phyloP scores from a whole-genome alignment of 2,113 vertebrate species.

The Phyllostomus hastatus region DNA sequence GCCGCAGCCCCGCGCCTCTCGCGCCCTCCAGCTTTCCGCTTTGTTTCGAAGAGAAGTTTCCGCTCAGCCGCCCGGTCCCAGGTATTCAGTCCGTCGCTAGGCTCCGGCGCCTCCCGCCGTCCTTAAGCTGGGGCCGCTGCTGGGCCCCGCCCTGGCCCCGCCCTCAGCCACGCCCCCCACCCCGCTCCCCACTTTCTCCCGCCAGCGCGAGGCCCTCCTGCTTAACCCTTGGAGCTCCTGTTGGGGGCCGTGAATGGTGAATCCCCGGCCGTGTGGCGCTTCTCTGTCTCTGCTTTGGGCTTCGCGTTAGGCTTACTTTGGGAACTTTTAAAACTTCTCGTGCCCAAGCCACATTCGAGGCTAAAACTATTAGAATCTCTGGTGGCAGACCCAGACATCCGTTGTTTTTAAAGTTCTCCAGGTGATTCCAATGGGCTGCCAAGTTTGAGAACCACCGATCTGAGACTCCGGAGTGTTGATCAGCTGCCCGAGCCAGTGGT shows the following conservation, averaged over 20 bases:
- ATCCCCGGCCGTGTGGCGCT: not conserved
- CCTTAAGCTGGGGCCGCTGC: not conserved
- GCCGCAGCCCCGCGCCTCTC: not conserved
- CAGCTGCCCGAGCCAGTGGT: not conserved
- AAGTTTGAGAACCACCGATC: not conserved
- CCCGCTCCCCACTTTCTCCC: too few species aligned
- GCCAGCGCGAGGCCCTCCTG: accelerated
- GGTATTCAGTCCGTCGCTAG: too few species aligned
- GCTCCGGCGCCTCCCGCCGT: too few species aligned
- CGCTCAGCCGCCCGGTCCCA: not conserved
- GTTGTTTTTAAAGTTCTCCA: not conserved
- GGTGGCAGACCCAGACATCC: not conserved
- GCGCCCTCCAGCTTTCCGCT: not conserved
- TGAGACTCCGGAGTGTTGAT: not conserved
- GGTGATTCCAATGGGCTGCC: not conserved
- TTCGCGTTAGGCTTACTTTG: not conserved
- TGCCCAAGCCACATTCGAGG: too few species aligned
- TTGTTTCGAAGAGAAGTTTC: not conserved
- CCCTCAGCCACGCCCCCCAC: not conserved
- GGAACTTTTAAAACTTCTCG: not conserved
- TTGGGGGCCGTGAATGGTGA: too few species aligned
- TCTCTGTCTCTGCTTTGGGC: not conserved
- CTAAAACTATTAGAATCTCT: not conserved
- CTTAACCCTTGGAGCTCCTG: not conserved
- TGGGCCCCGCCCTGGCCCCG: not conserved